A percentile compares a stretch with the other conserved stretches of the same genome.
These are phyloP conservation scores for Gordius sp. DNA, from an alignment of 2,888 invertebrate genomes.

Conservation along the genomic window DNA sequence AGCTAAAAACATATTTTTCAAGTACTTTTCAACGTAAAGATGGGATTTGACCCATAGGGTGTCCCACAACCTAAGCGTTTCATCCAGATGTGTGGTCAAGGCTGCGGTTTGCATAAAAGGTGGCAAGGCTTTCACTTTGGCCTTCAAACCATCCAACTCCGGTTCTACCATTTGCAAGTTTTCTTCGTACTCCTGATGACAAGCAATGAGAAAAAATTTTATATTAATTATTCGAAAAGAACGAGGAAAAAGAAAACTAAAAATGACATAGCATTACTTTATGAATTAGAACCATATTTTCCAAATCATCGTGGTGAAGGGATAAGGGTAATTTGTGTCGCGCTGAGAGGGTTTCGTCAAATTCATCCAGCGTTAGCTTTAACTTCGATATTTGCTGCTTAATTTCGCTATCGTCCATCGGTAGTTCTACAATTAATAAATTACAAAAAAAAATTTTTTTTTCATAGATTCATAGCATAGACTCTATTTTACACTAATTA, in stretches of 20 bases:
- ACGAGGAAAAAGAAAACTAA: background rate
- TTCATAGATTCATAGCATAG: no score
- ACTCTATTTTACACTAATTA: no score
- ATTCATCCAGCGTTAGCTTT: background rate
- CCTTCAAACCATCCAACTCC: background rate
- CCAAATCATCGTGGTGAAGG: background rate
- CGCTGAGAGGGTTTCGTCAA: background rate
- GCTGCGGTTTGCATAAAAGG: background rate
- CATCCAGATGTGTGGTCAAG: background rate
- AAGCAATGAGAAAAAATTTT: background rate
- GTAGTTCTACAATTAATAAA: no score
- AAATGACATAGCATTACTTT: background rate
- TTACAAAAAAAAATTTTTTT: no score
- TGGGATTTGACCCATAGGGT: background rate
- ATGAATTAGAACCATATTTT: background rate
- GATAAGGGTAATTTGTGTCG: background rate
- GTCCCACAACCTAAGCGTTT: conserved; percentile 1
- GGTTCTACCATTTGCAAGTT: conserved; percentile 4
- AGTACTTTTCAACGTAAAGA: conserved; percentile 9
- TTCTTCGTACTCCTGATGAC: conserved; percentile 1
- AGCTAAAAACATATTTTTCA: no score
- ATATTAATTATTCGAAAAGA: background rate
- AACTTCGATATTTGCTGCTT: background rate
- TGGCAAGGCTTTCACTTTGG: background rate
- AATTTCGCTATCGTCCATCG: no score